These are phyloP conservation scores for Rhinogobius similis DNA, from an alignment of 2,113 vertebrate species.

Conservation along the genomic window DNA sequence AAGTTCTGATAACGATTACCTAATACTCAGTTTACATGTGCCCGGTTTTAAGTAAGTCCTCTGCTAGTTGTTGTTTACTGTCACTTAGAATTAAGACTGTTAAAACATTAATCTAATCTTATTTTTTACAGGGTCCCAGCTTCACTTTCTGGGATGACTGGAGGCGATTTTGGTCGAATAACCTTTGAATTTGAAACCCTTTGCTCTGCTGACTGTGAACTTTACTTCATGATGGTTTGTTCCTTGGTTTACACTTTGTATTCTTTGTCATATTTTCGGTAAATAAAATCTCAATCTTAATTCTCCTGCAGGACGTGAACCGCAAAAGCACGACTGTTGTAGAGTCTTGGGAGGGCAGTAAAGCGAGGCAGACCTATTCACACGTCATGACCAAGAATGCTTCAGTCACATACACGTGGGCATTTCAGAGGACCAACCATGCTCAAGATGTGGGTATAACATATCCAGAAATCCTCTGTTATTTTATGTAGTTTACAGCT, in stretches of 20 bases:
- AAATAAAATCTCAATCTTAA: neutral
- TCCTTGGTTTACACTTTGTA: neutral
- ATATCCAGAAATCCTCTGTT: neutral
- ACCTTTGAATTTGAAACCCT: slow-evolving; percentile 95
- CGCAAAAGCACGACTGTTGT: slow-evolving; percentile 93
- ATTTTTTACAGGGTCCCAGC: slow-evolving; percentile 83
- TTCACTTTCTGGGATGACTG: slow-evolving; percentile 85
- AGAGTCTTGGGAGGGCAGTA: slow-evolving; percentile 93
- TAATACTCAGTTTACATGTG: slow-evolving; percentile 91
- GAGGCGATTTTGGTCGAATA: slow-evolving; percentile 87
- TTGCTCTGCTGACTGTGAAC: slow-evolving; percentile 91
- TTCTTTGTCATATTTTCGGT: neutral
- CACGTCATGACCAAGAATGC: slow-evolving; percentile 90
- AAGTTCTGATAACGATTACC: slow-evolving; percentile 94
- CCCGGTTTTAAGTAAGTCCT: slow-evolving; percentile 92
- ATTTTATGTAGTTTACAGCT: neutral
- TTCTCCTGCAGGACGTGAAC: slow-evolving; percentile 85
- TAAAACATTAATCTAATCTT: neutral
- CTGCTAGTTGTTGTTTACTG: neutral
- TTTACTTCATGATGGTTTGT: slow-evolving; percentile 94
- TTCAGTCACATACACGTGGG: slow-evolving; percentile 92
- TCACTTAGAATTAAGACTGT: neutral
- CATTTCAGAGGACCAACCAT: slow-evolving; percentile 92
- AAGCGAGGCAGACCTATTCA: slow-evolving; percentile 89
- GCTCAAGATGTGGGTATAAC: slow-evolving; percentile 86